Evolutionary conservation across 2,888 invertebrate species (phyloP), one percentile per base, ranked within the genome.

Genomic region (Strigamia transsilvanica): DNA sequence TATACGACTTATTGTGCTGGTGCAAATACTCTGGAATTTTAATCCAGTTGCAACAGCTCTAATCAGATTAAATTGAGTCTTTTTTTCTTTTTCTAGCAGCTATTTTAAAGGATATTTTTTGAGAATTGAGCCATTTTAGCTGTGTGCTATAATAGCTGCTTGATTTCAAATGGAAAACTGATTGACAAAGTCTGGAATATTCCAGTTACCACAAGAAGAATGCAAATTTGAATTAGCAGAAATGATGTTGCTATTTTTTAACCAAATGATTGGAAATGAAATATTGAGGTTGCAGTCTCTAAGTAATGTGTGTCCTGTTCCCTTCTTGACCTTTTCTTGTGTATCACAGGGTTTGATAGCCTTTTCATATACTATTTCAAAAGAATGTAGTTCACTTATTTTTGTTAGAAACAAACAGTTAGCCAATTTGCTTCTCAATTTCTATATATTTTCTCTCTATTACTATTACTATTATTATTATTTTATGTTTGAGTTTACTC

Each of bases 301-400:
- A 32, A 73, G n/a, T 13, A 32, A 32, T 73, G 32, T 73, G 32
- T 32, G 73, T 73, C 73, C 73, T 32, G 73, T 73, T 73, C 73
- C 73, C 73, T 73, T 73, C 73, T 56, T 73, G 73, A 73, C 73
- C 73, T 73, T 73, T 73, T 73, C 73, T 73, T 73, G 56, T 73
- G 73, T 73, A 73, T 73, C 73, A 73, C 73, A 73, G 73, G 73
- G 73, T 73, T 27, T 73, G 32, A 73, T 73, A 73, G 73, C 73
- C 73, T 73, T 73, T 38, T 73, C 73, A 73, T 73, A 73, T 73
- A 73, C 73, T n/a, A 73, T 73, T 73, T 73, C 56, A 56, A 73
- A 73, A 27, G 73, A 73, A 73, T 73, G 73, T 73, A 73, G 73
- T 73, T 12, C 15, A 56, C 56, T 56, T 73, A 32, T 73, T 73